Evolutionary conservation across 2,888 invertebrate species (phyloP).

Genomic region (Oxytorus armatus): DNA sequence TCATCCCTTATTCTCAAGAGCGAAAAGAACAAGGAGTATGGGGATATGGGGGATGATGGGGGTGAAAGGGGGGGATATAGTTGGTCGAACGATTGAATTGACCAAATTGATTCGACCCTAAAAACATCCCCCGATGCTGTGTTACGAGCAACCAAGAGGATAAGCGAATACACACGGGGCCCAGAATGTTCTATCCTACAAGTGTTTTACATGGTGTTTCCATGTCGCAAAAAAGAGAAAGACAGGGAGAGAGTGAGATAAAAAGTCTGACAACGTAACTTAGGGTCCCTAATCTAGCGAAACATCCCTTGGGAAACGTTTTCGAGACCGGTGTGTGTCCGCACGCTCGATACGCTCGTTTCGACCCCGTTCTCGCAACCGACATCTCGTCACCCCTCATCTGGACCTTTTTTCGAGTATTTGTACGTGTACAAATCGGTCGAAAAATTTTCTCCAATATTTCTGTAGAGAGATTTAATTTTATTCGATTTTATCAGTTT

Average conservation of each 20-base stretch:
- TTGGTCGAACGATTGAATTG: constrained; percentile 78
- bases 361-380: constrained; percentile 63
- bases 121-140: constrained; percentile 77
- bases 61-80: constrained; percentile 20
- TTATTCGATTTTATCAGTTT: too few relatives aligned
- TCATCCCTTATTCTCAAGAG: constrained; percentile 56
- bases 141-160: constrained; percentile 40
- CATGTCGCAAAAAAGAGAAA: constrained; percentile 76
- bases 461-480: background rate
- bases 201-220: constrained; percentile 83
- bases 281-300: constrained; percentile 84
- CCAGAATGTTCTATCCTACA: constrained; percentile 81
- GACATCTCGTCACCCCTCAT: constrained; percentile 34
- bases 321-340: constrained; percentile 69
- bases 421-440: constrained; percentile 30
- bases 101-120: constrained; percentile 83
- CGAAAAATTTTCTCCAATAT: too few relatives aligned
- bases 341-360: constrained; percentile 78
- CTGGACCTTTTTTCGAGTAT: constrained; percentile 36
- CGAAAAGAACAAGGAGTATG: constrained; percentile 49
- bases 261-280: constrained; percentile 63
- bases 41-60: constrained; percentile 21
- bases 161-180: constrained; percentile 65
- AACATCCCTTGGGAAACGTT: constrained; percentile 81
- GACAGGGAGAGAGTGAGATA: constrained; percentile 23